Percentiles rank a stretch among this genome's conserved stretches.
phyloP scores from a whole-genome alignment of 2,888 invertebrate genomes.

The Ryuthela nishihirai region DNA sequence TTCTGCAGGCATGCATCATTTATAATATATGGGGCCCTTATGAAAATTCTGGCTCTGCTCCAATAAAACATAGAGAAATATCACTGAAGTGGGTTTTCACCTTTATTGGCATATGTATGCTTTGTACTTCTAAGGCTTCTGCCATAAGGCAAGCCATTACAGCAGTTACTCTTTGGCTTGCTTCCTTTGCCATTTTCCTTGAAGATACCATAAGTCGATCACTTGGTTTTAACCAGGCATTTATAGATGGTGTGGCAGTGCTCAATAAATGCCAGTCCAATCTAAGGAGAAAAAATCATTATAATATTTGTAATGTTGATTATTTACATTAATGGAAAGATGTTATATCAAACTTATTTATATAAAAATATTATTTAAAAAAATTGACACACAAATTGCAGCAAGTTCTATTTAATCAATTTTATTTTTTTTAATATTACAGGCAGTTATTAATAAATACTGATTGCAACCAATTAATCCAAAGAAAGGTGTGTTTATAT shows the following conservation, averaged over 20 bases:
- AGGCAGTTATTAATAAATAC: too few species aligned
- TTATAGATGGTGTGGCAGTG: slow-evolving; percentile 93
- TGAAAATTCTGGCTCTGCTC: too few species aligned
- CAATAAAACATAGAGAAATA: too few species aligned
- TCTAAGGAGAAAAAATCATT: slow-evolving; percentile 52
- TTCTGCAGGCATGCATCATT: too few species aligned
- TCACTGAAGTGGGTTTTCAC: too few species aligned
- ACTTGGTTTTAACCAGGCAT: slow-evolving; percentile 96
- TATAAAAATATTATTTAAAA: neutral
- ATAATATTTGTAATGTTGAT: neutral
- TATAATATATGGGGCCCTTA: too few species aligned
- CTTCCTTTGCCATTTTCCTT: slow-evolving; percentile 71
- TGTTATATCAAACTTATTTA: neutral
- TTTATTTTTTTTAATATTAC: too few species aligned
- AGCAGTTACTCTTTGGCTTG: slow-evolving; percentile 57
- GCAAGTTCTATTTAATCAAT: too few species aligned
- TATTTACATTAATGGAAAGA: neutral
- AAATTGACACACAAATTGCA: neutral
- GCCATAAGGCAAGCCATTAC: slow-evolving; percentile 94
- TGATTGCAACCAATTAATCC: too few species aligned
- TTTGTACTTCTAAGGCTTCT: slow-evolving; percentile 81
- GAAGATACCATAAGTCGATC: slow-evolving; percentile 82
- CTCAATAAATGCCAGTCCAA: slow-evolving; percentile 94
- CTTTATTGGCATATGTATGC: slow-evolving; percentile 73
- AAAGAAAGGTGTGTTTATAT: too few species aligned